These are phyloP conservation scores for Periophthalmus modestus DNA, from an alignment of 2,113 vertebrate genomes.

Conservation along the genomic window DNA sequence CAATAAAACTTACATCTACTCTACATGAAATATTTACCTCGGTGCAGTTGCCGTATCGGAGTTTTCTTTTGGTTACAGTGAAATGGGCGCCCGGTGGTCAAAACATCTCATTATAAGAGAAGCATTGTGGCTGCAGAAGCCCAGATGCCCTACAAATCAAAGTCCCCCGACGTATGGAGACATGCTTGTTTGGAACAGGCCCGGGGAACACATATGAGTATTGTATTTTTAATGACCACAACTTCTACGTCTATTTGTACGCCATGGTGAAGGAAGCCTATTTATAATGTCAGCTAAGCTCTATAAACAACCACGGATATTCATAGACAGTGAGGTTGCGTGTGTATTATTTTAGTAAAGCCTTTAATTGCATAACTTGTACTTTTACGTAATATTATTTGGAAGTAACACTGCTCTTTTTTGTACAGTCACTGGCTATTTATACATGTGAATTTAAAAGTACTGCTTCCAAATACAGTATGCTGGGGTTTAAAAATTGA, in stretches of 20 bases:
- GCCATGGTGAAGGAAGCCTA: not conserved
- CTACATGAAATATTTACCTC: not conserved
- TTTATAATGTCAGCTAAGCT: not conserved
- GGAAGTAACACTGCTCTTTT: not conserved
- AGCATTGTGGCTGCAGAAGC: not conserved
- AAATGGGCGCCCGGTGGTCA: not conserved
- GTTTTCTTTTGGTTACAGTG: not conserved
- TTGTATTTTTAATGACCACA: constrained; percentile 4
- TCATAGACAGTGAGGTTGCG: not conserved
- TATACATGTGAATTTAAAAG: too few species aligned
- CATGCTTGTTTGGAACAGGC: constrained; percentile 3
- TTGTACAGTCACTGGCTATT: not conserved
- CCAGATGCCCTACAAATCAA: constrained; percentile 2
- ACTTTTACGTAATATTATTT: not conserved
- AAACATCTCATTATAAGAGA: constrained; percentile 7
- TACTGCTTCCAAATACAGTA: not conserved
- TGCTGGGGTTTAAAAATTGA: not conserved
- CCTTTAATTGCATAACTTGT: too few species aligned
- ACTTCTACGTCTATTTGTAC: not conserved
- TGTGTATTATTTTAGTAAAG: not conserved
- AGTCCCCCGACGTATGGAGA: not conserved
- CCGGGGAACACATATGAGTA: not conserved
- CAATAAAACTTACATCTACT: not conserved
- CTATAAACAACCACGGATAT: not conserved
- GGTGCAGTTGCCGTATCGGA: not conserved